phyloP scores from a whole-genome alignment of 2,113 vertebrate species.

The Vicugna pacos region DNA sequence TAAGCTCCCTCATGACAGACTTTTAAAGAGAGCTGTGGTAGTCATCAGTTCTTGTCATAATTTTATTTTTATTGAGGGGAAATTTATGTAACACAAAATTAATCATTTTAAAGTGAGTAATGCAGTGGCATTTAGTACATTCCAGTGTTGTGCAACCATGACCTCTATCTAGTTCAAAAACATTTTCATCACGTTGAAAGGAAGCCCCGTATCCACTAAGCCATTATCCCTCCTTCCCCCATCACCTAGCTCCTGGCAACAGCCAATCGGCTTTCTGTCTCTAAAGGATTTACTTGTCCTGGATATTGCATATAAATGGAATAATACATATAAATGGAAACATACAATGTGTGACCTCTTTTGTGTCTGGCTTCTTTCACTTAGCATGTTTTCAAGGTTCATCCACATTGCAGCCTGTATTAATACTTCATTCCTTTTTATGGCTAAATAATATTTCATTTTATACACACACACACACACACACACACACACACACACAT shows the following conservation, averaged over 20 bases:
- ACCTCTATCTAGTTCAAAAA: conserved; percentile 6
- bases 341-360: background rate
- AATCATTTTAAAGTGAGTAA: conserved; percentile 57
- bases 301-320: background rate
- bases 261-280: background rate
- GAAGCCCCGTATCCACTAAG: background rate
- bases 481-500: too few relatives aligned
- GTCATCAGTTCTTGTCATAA: background rate
- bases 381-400: conserved; percentile 1
- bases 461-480: too few relatives aligned
- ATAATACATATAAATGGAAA: background rate
- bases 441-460: background rate
- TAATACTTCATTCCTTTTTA: background rate
- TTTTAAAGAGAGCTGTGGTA: background rate
- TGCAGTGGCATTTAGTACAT: background rate
- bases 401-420: background rate
- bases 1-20: background rate
- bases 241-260: background rate
- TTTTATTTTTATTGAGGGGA: background rate
- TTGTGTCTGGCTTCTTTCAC: background rate
- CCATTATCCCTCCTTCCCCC: background rate
- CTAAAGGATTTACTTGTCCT: background rate
- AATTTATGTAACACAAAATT: conserved; percentile 29
- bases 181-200: background rate
- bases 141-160: background rate